Evolutionary conservation across 2,797 vertebrate species (phyloP), one percentile per base, ranked within the genome.

Genomic region (Bradypodion ventrale): DNA sequence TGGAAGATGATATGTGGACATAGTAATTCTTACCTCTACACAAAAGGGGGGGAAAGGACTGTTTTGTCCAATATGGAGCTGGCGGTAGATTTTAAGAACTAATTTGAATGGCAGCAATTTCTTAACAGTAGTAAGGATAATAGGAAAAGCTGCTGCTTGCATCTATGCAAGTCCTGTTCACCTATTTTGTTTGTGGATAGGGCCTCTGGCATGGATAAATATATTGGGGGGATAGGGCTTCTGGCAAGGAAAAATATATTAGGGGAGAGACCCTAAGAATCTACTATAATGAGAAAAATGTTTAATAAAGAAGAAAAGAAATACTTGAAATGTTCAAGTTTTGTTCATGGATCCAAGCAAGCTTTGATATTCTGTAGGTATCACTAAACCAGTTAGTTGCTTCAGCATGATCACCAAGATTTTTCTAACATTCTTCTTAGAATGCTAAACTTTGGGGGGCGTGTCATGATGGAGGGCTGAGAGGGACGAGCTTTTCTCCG

Each of bases 241-340:
- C 37, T 65, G 40, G 37, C 15, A 44, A 63, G 16, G 21, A 42
- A 75, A 78, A 66, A 79, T 66, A 5, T 49, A 66, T 68, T 49
- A 9, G 23, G 5, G 49, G 60, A 52, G 46, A n/a, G 21, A 16
- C 19, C 16, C 27, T 60, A 42, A 59, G 27, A 42, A 68, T 69
- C 52, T 27, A 8, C 32, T 70, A 13, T 16, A 40, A 13, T 56
- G 5, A 13, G 35, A 37, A 15, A 37, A 16, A 23, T 59, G 59
- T n/a, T 68, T 74, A 85, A 77, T 40, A 86, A 85, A 7, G 42
- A 46, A 25, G 84, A 87, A 49, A 81, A n/a, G 32, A 84, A 60
- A 4, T 75, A 86, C 62, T 25, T 83, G 75, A 40, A 37, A 25
- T 37, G 4, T 40, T 23, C 12, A 46, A 68, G 0, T 9, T 92